phyloP scores from a whole-genome alignment of 2,113 vertebrate species.

The Scatophagus argus region DNA sequence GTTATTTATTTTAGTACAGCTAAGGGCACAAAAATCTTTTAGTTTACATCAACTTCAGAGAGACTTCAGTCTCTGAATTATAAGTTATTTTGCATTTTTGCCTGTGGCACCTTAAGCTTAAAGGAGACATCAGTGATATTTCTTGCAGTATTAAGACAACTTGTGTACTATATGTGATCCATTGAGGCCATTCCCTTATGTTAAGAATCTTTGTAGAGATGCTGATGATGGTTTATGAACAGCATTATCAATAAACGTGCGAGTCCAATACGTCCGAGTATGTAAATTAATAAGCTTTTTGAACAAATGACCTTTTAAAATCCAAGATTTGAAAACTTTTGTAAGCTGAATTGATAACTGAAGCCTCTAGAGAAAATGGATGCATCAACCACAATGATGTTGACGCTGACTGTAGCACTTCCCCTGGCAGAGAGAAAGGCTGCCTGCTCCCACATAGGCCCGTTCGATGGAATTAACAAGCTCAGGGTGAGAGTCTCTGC shows the following conservation, averaged over 20 bases:
- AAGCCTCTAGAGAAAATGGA: neutral
- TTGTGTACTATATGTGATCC: neutral
- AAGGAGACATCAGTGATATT: slow-evolving; percentile 14
- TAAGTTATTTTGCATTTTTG: neutral
- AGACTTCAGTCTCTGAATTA: neutral
- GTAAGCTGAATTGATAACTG: neutral
- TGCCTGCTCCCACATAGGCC: neutral
- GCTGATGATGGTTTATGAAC: neutral
- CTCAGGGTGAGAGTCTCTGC: slow-evolving; percentile 6
- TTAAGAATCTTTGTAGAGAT: neutral
- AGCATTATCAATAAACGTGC: neutral
- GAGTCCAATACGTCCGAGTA: neutral
- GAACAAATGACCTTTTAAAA: neutral
- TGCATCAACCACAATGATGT: slow-evolving; percentile 6
- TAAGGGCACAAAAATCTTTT: neutral
- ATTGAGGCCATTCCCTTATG: neutral
- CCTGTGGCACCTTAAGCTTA: neutral
- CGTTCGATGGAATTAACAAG: slow-evolving; percentile 39
- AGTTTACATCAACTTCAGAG: neutral
- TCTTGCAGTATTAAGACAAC: slow-evolving; percentile 14
- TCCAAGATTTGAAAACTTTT: neutral
- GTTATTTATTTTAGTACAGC: slow-evolving; percentile 11
- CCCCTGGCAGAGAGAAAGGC: neutral
- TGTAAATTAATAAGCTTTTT: neutral
- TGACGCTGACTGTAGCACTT: neutral